Percentiles rank a stretch among this genome's conserved stretches.
These are phyloP conservation scores for Saguinus midas DNA, from an alignment of 2,113 vertebrate genomes.

Conservation along the genomic window DNA sequence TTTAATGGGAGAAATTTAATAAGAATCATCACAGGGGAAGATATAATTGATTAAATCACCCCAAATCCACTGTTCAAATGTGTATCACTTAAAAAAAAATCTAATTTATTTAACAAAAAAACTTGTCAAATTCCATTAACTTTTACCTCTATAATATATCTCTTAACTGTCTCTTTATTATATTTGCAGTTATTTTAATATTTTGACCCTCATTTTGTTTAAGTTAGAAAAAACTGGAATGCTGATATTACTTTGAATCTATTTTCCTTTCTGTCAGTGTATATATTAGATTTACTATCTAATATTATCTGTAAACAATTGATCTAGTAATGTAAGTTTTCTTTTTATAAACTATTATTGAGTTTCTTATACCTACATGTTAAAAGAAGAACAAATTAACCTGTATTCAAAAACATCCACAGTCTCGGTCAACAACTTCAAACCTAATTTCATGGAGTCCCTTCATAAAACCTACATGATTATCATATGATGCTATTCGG, in stretches of 20 bases:
- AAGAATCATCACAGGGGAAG: not conserved
- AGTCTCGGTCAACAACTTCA: not conserved
- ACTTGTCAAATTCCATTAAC: not conserved
- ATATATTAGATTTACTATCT: not conserved
- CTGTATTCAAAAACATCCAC: not conserved
- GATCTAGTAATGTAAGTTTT: not conserved
- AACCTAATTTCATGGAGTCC: not conserved
- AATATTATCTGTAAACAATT: not conserved
- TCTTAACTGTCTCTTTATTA: not conserved
- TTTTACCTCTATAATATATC: not conserved
- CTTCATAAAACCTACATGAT: not conserved
- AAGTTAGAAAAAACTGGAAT: not conserved
- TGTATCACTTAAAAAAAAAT: not conserved
- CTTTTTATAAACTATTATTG: not conserved
- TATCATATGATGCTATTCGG: not conserved
- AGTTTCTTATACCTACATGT: not conserved
- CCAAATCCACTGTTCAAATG: not conserved
- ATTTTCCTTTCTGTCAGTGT: not conserved
- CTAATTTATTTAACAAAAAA: not conserved
- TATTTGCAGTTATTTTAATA: not conserved
- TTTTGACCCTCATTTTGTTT: not conserved
- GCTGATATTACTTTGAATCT: not conserved
- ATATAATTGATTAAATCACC: not conserved
- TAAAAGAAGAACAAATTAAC: not conserved
- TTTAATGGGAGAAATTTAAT: not conserved